Conservation (phyloP, 30 jellyfish, hydroid and myxozoan genomes). For the Cassiopea andromeda region DNA sequence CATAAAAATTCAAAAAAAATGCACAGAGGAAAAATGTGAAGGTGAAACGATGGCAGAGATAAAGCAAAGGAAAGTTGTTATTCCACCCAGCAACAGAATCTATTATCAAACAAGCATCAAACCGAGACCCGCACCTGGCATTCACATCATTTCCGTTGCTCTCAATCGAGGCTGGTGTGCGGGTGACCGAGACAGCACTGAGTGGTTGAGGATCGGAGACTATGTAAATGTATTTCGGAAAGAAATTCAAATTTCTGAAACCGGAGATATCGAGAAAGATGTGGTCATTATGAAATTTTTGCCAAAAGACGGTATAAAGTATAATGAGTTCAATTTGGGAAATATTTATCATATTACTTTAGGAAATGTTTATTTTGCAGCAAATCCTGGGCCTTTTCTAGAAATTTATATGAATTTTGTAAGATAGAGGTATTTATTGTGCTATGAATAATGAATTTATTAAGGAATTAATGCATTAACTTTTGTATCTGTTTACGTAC, state of each 20-base stretch:
- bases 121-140: conserved; percentile 54
- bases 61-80: background rate
- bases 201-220: conserved; percentile 61
- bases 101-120: conserved; percentile 27
- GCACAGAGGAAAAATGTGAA: conserved; percentile 35
- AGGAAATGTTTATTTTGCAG: no score
- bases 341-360: no score
- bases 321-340: background rate
- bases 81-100: conserved; percentile 47
- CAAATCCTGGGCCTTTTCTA: no score
- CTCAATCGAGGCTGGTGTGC: conserved; percentile 73
- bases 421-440: no score
- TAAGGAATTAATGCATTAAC: no score
- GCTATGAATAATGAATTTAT: no score
- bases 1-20: conserved; percentile 18
- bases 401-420: no score
- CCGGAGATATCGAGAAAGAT: conserved; percentile 23
- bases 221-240: conserved; percentile 15
- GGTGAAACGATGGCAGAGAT: background rate
- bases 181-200: conserved; percentile 6
- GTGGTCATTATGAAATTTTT: background rate
- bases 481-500: no score
- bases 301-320: conserved; percentile 1
- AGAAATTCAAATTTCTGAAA: conserved; percentile 28
- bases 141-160: conserved; percentile 34